phyloP scores from a whole-genome alignment of 2,888 invertebrate genomes.

The Pristionchus fissidentatus region DNA sequence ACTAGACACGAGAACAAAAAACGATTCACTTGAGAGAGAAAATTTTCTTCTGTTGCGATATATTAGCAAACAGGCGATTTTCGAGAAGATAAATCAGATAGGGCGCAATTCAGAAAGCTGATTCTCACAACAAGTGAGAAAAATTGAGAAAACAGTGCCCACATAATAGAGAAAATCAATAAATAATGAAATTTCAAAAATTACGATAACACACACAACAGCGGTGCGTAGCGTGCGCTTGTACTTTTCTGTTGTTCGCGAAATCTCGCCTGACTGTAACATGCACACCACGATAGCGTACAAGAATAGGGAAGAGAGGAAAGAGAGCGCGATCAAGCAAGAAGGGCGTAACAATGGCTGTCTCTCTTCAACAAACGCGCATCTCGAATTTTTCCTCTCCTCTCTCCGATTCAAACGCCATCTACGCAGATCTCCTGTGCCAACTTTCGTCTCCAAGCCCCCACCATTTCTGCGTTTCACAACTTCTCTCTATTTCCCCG shows the following conservation, averaged over 20 bases:
- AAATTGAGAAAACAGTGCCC: neutral
- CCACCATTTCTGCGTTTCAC: slow-evolving; percentile 1
- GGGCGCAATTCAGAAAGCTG: too few species aligned
- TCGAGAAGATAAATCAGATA: too few species aligned
- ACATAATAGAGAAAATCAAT: neutral
- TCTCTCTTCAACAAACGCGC: slow-evolving; percentile 15
- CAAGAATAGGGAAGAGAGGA: neutral
- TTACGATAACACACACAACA: neutral
- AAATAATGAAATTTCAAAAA: neutral
- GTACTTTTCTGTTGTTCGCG: neutral
- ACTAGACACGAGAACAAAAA: too few species aligned
- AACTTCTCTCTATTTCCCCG: neutral
- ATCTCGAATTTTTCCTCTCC: neutral
- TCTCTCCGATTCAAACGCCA: slow-evolving; percentile 18
- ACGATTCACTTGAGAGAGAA: too few species aligned
- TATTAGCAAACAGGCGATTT: too few species aligned
- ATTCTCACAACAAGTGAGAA: too few species aligned
- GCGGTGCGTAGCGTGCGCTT: neutral
- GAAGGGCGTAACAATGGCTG: slow-evolving; percentile 19
- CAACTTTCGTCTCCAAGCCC: neutral
- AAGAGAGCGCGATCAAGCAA: too few species aligned
- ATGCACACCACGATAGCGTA: neutral
- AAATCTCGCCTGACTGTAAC: neutral
- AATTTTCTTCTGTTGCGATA: too few species aligned
- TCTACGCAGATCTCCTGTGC: slow-evolving; percentile 15